Percentiles rank a stretch among this genome's conserved stretches.
These are phyloP conservation scores for Polymixis flavicincta DNA, from an alignment of 2,888 invertebrate species.

Conservation along the genomic window DNA sequence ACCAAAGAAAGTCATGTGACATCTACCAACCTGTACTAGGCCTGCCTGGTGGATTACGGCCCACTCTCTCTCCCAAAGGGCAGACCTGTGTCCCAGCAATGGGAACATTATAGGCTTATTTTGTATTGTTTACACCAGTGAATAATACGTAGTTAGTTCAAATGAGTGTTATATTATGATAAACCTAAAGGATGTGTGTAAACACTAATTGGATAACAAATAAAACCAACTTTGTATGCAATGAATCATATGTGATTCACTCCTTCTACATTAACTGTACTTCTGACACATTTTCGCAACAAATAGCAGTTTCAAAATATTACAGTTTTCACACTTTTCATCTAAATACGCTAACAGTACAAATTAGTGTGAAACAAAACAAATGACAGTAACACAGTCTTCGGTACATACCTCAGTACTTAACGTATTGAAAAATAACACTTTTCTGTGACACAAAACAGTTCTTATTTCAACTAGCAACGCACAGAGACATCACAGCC, in stretches of 20 bases:
- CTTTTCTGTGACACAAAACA: slow-evolving; percentile 60
- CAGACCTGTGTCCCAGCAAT: no score
- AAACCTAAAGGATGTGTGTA: not conserved
- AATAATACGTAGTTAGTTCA: not conserved
- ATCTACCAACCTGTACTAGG: no score
- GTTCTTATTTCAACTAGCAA: no score
- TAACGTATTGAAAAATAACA: slow-evolving; percentile 48
- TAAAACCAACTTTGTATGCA: not conserved
- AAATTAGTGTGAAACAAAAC: slow-evolving; percentile 67
- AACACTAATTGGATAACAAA: slow-evolving; percentile 15
- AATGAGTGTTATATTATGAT: not conserved
- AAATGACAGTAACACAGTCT: slow-evolving; percentile 69
- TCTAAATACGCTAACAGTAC: slow-evolving; percentile 67
- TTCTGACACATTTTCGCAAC: slow-evolving; percentile 36
- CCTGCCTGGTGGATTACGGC: no score
- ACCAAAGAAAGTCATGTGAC: no score
- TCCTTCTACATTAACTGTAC: slow-evolving; percentile 3
- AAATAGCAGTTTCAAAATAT: slow-evolving; percentile 48
- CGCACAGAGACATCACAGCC: no score
- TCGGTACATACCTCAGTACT: no score
- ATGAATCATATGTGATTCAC: slow-evolving; percentile 47
- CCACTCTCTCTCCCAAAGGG: no score
- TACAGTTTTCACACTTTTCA: slow-evolving; percentile 40
- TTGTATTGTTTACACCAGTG: not conserved
- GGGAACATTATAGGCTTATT: no score